These are phyloP conservation scores for Meiosimyza platycephala DNA, from an alignment of 2,888 invertebrate species.

Conservation along the genomic window DNA sequence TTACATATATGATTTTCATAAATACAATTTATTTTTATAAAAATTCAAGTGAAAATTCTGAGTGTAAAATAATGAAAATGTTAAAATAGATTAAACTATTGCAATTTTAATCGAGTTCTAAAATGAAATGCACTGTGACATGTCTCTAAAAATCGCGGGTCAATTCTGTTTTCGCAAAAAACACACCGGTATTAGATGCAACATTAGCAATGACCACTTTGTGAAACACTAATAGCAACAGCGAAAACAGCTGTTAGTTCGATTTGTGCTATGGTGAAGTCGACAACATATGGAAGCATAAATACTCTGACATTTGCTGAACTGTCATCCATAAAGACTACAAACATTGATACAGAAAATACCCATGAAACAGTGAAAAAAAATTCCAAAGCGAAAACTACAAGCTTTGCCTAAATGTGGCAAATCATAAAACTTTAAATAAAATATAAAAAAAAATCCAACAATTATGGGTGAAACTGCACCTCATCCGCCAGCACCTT, in stretches of 20 bases:
- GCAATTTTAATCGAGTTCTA: neutral
- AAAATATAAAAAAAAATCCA: conserved; percentile 5
- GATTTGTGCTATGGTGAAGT: neutral
- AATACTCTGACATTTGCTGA: conserved; percentile 26
- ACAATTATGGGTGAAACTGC: conserved; percentile 54
- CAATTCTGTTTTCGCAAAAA: neutral
- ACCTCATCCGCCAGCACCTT: conserved; percentile 54
- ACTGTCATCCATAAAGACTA: conserved; percentile 25
- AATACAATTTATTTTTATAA: no score
- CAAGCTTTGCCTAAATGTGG: neutral
- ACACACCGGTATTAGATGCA: neutral
- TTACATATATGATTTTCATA: no score
- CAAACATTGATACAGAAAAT: conserved; percentile 14
- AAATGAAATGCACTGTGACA: neutral
- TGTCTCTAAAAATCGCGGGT: no score
- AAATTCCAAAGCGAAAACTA: neutral
- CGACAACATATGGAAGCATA: neutral
- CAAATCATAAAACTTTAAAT: neutral
- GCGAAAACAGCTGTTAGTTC: conserved; percentile 10
- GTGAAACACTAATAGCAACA: neutral
- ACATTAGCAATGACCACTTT: conserved; percentile 14
- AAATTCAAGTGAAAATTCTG: no score
- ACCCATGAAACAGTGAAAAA: neutral
- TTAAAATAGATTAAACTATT: no score
- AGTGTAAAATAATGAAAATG: no score